Evolutionary conservation across 2,888 invertebrate species (phyloP), one percentile per base, ranked within the genome.

Genomic region (Heliconius cydno): DNA sequence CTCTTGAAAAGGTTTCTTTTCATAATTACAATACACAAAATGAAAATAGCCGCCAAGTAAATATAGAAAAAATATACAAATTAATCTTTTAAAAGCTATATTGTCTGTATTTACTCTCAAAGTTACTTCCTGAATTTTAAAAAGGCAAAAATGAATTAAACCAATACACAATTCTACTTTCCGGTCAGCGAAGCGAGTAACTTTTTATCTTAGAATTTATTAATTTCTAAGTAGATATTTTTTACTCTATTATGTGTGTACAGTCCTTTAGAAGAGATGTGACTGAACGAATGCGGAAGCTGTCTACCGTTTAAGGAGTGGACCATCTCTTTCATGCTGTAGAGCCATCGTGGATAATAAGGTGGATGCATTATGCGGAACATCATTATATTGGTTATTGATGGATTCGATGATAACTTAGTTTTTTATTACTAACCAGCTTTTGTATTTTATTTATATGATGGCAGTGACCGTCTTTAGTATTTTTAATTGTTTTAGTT

Each of bases 221-320:
- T 73, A 73, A 73, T 73, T 73, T 73, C 60, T 77, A 67, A 63
- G 34, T 34, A 63, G 30, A 25, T 52, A 41, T 30, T 78, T 65
- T 65, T 77, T 77, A 77, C 25, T 38, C 34, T 63, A 22, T 60
- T 38, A 76, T 74, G 78, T 82, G 82, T 79, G 77, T 77, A 71
- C 81, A 30, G 15, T 28, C 77, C 63, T 67, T 73, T 63, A 74
- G 10, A 28, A 67, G 65, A 77, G 79, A 79, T 78, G 70, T 67
- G 78, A 82, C 52, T 79, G 85, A 83, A 83, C 83, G 83, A 84
- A 86, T 83, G 86, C 87, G 88, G 88, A 87, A 88, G 87, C 82
- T 83, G 82, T 76, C 79, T 57, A 76, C 84, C 86, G 80, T 85
- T 84, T 86, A 85, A 82, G 84, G 83, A 70, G 77, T 57, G 73